Conservation (phyloP, 2,113 vertebrate species). For the Balaenoptera acutorostrata region DNA sequence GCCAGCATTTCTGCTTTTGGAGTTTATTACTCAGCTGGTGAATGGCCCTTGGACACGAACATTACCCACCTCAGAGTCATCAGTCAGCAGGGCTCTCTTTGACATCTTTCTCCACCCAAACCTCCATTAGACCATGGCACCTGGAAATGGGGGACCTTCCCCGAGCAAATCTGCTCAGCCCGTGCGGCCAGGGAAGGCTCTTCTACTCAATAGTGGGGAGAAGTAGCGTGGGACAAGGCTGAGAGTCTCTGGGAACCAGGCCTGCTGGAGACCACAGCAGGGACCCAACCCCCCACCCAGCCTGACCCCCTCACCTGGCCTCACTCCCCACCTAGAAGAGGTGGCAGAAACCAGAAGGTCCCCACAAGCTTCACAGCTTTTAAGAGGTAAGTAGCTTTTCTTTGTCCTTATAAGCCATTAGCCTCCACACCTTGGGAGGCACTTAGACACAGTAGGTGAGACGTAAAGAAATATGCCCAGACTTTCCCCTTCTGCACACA, state of each 20-base stretch:
- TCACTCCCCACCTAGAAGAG: neutral
- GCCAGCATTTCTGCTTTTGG: neutral
- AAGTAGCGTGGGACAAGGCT: neutral
- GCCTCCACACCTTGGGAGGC: neutral
- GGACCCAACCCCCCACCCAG: neutral
- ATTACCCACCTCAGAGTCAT: neutral
- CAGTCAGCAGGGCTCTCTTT: neutral
- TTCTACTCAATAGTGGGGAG: neutral
- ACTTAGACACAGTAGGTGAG: neutral
- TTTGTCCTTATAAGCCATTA: neutral
- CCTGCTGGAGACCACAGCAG: too few species aligned
- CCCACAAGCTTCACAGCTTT: neutral
- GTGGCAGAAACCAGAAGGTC: neutral
- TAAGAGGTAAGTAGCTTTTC: neutral
- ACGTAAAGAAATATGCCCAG: neutral
- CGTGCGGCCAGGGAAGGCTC: neutral
- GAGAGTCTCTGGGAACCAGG: neutral
- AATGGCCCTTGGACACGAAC: neutral
- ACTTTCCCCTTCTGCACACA: neutral
- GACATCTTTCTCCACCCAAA: neutral
- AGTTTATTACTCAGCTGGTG: neutral
- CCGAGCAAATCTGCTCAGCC: neutral
- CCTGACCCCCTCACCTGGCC: neutral
- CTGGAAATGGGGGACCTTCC: neutral
- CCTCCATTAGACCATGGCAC: neutral